Conservation (phyloP, 53 echinoderm and acorn worm species). For the Temnopleurus reevesii region DNA sequence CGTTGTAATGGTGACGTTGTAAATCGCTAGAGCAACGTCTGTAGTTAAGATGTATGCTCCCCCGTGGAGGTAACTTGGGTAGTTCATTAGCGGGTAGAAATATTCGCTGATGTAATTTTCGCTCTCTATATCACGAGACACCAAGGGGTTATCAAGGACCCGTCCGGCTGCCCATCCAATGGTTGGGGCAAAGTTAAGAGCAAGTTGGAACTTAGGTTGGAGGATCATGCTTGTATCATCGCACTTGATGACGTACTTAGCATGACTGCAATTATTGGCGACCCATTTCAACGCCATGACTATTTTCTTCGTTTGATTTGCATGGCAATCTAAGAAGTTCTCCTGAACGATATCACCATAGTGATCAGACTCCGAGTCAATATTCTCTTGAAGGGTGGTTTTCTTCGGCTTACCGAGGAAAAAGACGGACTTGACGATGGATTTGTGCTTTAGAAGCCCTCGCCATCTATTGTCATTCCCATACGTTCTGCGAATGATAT, state of each 20-base stretch:
- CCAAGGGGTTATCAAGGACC: slow-evolving; percentile 48
- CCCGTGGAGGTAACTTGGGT: slow-evolving; percentile 69
- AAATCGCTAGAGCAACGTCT: slow-evolving; percentile 59
- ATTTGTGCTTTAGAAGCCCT: background rate
- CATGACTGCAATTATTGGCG: slow-evolving; percentile 53
- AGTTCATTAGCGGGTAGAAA: slow-evolving; percentile 46
- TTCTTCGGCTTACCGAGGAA: slow-evolving; percentile 55
- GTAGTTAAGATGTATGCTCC: slow-evolving; percentile 71
- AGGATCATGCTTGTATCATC: slow-evolving; percentile 69
- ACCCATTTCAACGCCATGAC: slow-evolving; percentile 86
- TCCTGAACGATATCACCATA: slow-evolving; percentile 70
- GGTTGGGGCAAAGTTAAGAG: slow-evolving; percentile 27
- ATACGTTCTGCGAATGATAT: background rate
- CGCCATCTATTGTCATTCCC: background rate
- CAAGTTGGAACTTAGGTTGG: slow-evolving; percentile 42
- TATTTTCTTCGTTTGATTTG: slow-evolving; percentile 71
- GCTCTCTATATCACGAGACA: slow-evolving; percentile 45
- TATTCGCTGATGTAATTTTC: slow-evolving; percentile 65
- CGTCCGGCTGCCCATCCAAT: slow-evolving; percentile 56
- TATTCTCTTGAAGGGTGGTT: background rate
- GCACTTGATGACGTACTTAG: slow-evolving; percentile 67
- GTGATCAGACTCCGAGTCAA: slow-evolving; percentile 46
- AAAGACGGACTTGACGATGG: background rate
- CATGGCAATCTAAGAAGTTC: slow-evolving; percentile 63
- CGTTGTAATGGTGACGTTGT: slow-evolving; percentile 58